Evolutionary conservation across 1,140 invertebrate species (phyloP).

Genomic region (Bombus vancouverensis): DNA sequence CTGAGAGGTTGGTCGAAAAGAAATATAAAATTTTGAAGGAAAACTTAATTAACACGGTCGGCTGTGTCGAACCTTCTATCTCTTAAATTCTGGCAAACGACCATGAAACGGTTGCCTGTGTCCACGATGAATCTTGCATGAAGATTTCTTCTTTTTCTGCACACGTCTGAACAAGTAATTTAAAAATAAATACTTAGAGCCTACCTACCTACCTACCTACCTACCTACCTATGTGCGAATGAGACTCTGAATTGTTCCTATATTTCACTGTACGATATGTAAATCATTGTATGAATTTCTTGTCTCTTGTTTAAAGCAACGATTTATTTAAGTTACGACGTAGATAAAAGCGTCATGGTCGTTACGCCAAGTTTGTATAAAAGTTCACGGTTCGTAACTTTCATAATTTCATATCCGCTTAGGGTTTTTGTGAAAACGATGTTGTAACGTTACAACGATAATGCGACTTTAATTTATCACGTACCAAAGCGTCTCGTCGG

Average conservation of each 20-base stretch:
- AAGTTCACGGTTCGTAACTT: too few relatives aligned
- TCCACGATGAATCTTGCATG: background rate
- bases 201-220: too few relatives aligned
- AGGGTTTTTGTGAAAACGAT: background rate
- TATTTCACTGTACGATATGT: background rate
- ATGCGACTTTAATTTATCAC: background rate
- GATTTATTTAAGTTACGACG: background rate
- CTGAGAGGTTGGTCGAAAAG: background rate
- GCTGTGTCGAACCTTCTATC: background rate
- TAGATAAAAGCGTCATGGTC: background rate
- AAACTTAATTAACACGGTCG: slow-evolving; percentile 18
- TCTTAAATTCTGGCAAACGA: slow-evolving; percentile 25
- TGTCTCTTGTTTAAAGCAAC: background rate
- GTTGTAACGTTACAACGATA: background rate
- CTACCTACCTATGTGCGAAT: background rate
- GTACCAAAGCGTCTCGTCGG: background rate
- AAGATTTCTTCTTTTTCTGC: background rate
- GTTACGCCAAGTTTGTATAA: background rate
- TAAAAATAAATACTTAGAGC: background rate
- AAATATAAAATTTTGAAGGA: background rate
- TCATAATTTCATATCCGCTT: background rate
- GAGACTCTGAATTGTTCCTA: background rate
- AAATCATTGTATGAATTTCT: background rate
- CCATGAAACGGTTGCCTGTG: background rate
- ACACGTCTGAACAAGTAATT: background rate